Conservation (phyloP, 2,888 invertebrate species). For the Drosophila koepferae region DNA sequence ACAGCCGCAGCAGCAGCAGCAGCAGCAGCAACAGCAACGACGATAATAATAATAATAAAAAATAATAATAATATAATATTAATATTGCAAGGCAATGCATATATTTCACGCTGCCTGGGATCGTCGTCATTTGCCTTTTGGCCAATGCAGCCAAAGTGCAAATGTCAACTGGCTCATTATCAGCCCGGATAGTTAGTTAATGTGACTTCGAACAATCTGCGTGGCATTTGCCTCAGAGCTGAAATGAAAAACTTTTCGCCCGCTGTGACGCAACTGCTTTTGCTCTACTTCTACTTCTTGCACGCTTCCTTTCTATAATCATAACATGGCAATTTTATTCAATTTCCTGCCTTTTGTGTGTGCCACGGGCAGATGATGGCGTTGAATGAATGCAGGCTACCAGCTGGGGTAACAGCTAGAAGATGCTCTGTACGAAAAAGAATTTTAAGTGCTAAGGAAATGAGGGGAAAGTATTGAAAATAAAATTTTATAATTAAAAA, state of each 20-base stretch:
- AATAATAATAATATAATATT: constrained; percentile 23
- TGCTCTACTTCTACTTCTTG: constrained; percentile 28
- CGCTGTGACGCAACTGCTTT: constrained; percentile 8
- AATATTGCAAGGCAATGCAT: constrained; percentile 27
- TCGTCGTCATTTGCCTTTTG: constrained; percentile 11
- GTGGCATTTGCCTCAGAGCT: constrained; percentile 22
- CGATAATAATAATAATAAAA: constrained; percentile 15
- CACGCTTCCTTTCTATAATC: constrained; percentile 68
- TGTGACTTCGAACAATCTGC: constrained; percentile 6
- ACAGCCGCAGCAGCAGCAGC: not conserved
- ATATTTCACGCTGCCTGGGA: constrained; percentile 2
- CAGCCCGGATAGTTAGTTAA: constrained; percentile 47
- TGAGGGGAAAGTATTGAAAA: too few relatives aligned
- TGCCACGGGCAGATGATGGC: constrained; percentile 42
- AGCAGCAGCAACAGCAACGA: not conserved
- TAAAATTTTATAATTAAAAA: too few relatives aligned
- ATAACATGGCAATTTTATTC: constrained; percentile 77
- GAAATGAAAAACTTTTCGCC: constrained; percentile 49
- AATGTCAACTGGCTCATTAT: constrained; percentile 62
- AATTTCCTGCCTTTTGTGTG: constrained; percentile 72
- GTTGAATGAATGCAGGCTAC: constrained; percentile 1
- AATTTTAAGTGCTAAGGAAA: too few relatives aligned
- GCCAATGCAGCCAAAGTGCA: constrained; percentile 45
- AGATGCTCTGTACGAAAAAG: constrained; percentile 12
- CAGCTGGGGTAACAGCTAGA: not conserved